Base-by-base conservation (phyloP, 2,888 invertebrate genomes). In the Carabus problematicus region DNA sequence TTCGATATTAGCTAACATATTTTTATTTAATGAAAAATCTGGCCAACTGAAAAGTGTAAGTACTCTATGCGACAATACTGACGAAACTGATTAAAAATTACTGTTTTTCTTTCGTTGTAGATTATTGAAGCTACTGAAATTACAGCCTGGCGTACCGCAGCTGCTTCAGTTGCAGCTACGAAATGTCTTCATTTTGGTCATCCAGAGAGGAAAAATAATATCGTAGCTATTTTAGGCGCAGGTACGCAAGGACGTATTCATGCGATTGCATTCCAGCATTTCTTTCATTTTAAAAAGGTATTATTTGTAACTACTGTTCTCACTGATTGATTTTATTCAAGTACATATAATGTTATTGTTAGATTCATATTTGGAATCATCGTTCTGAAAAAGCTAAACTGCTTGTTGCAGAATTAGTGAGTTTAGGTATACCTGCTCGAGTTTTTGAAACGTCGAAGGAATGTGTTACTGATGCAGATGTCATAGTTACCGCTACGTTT, bases 401-500 rank as follows among this genome's bases (percentile, higher is more conserved):
- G 8, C 72, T 85, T 69, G 79, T 77, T 2, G 70, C 73, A 1
- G 78, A 82, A 52, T 74, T 85, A 61, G 77, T 79, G 58, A 55
- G 39, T 3, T 61, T 72, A 43, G 72, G 68, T 58, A 68, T 71
- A 40, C 64, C 61, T n/a, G 64, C 56, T 12, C 18, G 14, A 45
- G 8, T 8, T 47, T 61, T 75, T 64, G 73, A 76, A 64, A 80
- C 77, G 40, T 79, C 80, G 0, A 77, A 82, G 62, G 83, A 83
- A 19, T 87, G 88, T 60, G 86, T 87, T 0, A 75, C 75, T 47
- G 79, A 82, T 71, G 88, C 88, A 1, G 89, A 90, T 79, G 84
- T 90, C 29, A 84, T 90, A 69, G 84, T 88, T 42, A 87, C 88
- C 1, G 85, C 85, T 0, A 89, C 89, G 1, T 83, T 79, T 70